These are phyloP conservation scores for Capreolus pygargus DNA, from an alignment of 2,113 vertebrate species.

Conservation along the genomic window DNA sequence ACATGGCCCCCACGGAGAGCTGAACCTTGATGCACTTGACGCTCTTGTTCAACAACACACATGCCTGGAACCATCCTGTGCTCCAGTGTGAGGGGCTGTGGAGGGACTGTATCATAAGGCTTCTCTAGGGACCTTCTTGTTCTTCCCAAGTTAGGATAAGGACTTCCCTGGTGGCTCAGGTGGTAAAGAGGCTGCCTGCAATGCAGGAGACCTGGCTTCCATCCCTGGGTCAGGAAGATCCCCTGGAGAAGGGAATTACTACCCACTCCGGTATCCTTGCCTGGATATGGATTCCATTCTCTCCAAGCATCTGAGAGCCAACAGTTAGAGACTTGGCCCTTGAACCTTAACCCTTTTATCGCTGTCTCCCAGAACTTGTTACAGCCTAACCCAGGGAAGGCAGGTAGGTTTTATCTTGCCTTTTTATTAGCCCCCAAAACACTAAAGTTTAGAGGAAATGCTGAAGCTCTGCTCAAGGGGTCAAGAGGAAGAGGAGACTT, in stretches of 20 bases:
- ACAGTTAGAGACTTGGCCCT: neutral
- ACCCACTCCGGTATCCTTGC: neutral
- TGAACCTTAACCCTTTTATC: neutral
- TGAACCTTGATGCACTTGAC: neutral
- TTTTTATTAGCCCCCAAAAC: neutral
- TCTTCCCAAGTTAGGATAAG: neutral
- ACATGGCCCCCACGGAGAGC: neutral
- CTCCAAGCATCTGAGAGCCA: neutral
- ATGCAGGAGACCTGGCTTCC: neutral
- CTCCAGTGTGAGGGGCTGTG: neutral
- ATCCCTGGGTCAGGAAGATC: neutral
- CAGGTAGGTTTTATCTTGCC: neutral
- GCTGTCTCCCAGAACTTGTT: neutral
- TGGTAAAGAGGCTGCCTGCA: neutral
- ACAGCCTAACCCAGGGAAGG: neutral
- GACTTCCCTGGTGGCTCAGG: neutral
- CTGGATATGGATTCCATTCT: neutral
- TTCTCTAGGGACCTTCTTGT: neutral
- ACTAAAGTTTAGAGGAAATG: neutral
- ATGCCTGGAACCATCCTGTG: neutral
- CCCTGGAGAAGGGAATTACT: neutral
- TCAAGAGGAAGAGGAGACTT: neutral
- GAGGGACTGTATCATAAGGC: neutral
- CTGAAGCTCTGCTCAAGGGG: neutral
- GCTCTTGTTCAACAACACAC: neutral